Percentiles rank a stretch among this genome's conserved stretches.
phyloP scores from a whole-genome alignment of 2,888 invertebrate genomes.

The Caenorhabditis sulstoni region DNA sequence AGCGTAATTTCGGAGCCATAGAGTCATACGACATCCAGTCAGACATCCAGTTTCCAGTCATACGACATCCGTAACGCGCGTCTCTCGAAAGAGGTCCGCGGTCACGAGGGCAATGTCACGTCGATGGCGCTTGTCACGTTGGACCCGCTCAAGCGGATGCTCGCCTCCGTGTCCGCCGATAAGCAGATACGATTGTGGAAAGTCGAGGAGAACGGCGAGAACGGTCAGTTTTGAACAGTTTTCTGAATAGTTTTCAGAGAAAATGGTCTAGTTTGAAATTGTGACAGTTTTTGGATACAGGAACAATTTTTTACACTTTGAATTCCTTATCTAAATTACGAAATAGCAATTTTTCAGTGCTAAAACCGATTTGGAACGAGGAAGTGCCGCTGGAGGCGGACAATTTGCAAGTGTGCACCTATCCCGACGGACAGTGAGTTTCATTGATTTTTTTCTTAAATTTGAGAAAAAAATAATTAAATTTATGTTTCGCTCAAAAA shows the following conservation, averaged over 20 bases:
- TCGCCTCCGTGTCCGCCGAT: conserved; percentile 82
- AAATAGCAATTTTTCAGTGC: conserved; percentile 17
- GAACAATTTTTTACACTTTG: background rate
- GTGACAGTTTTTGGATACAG: background rate
- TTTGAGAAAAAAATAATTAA: too few relatives aligned
- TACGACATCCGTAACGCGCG: conserved; percentile 73
- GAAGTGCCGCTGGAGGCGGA: conserved; percentile 55
- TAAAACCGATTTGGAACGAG: conserved; percentile 42
- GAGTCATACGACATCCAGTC: background rate
- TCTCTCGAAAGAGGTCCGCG: conserved; percentile 70
- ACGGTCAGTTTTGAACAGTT: conserved; percentile 13
- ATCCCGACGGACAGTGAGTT: conserved; percentile 60
- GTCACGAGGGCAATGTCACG: conserved; percentile 79
- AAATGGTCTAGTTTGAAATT: background rate
- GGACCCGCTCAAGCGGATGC: conserved; percentile 75
- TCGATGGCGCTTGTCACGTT: conserved; percentile 75
- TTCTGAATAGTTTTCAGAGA: background rate
- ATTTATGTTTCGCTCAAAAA: too few relatives aligned
- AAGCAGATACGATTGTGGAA: conserved; percentile 82
- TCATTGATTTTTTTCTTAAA: background rate
- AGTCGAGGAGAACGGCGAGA: conserved; percentile 80
- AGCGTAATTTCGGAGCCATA: too few relatives aligned
- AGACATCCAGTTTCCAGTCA: conserved; percentile 61
- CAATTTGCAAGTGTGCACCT: conserved; percentile 51
- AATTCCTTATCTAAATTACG: background rate